These are phyloP conservation scores for Falco novaeseelandiae DNA, from an alignment of 2,797 vertebrate genomes.

Conservation along the genomic window DNA sequence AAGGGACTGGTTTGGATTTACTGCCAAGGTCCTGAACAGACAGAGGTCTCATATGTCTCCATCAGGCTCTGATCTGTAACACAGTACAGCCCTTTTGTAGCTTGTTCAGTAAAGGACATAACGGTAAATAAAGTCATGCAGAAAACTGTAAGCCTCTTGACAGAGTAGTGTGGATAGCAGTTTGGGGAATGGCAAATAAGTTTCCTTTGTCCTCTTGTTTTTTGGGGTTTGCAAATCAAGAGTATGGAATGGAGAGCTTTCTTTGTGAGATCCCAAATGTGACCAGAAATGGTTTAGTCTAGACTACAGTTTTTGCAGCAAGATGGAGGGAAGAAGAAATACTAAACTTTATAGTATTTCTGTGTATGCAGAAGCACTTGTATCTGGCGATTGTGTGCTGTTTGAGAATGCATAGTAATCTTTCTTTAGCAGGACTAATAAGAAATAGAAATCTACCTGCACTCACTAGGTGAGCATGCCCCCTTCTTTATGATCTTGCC, in stretches of 20 bases:
- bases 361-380: not conserved
- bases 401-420: not conserved
- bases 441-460: not conserved
- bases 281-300: not conserved
- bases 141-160: not conserved
- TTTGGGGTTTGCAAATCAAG: not conserved
- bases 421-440: not conserved
- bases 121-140: not conserved
- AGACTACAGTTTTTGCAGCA: not conserved
- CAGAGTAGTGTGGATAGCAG: not conserved
- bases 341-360: not conserved
- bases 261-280: not conserved
- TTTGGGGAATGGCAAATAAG: not conserved
- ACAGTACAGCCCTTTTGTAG: rapidly evolving
- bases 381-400: not conserved
- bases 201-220: not conserved
- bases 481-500: not conserved
- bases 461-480: not conserved
- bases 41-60: rapidly evolving
- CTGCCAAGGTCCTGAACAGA: not conserved
- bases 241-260: not conserved
- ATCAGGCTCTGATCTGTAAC: not conserved
- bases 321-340: not conserved
- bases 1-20: not conserved
- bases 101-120: not conserved